Evolutionary conservation across 2,888 invertebrate species (phyloP), one percentile per base, ranked within the genome.

Genomic region (Volucella inanis): DNA sequence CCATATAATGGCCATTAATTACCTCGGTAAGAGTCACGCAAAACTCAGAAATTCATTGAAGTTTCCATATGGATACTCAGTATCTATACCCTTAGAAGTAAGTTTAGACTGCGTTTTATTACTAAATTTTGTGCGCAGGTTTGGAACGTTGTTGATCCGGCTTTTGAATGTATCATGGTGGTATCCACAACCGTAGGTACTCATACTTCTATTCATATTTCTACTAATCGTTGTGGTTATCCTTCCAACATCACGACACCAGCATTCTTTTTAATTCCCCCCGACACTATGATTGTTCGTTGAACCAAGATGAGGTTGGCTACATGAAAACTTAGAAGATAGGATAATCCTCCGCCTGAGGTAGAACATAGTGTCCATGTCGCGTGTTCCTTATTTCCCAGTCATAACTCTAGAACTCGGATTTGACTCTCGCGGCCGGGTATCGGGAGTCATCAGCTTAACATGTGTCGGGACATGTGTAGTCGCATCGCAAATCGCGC

Each of bases 301-400:
- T 57, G 41, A 41, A 59, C 45, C 31, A 45, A 61, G 61, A 14
- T 15, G 2, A 62, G 76, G 22, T 22, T 31, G 31, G 31, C 31
- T 31, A 6, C 31, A 31, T 1, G 6, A 31, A 31, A 31, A 31
- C 31, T 31, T 31, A 31, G 31, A 31, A 31, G 31, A 31, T 31
- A 31, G 31, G 31, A 31, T 49, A 15, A 57, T 31, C 38, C 52
- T 43, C 43, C 10, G 43, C 14, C 18, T 8, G 8, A 22, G 22
- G 22, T 14, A 9, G 39, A 11, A 8, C 41, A 39, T 22, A 50
- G 14, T 61, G 45, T 71, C 67, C 84, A 71, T 80, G 85, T 85
- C 85, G 81, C 85, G 85, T 85, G 81, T 85, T 85, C 76, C 77
- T 85, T 85, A 85, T 81, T 31, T 81, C 76, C 50, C 71, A 57